Base-by-base conservation (phyloP, 1,140 invertebrate species). In the Telenomus remus region DNA sequence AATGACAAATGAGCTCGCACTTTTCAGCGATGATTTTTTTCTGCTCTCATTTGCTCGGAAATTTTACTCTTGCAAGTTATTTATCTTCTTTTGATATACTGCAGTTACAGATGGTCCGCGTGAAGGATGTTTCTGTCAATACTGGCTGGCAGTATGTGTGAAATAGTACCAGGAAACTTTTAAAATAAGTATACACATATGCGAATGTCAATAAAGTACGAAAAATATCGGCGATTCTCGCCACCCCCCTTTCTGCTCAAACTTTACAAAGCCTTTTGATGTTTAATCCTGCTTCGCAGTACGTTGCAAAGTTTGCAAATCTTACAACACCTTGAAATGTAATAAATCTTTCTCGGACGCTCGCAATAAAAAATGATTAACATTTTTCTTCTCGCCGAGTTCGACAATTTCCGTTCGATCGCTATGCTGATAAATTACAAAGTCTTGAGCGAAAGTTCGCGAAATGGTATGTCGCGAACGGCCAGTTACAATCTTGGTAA, bases 401-500 rank as follows among this genome's bases (percentile, higher is more conserved):
- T 27, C 19, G 1, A 27, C 19, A 6, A 6, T 27, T 27, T 1
- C 19, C 19, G 19, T 27, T 27, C 19, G 19, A 27, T 27, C 6
- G 5, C 7, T 16, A 44, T 35, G 43, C 16, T 19, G 34, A 69
- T 69, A 57, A 60, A 69, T 69, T 27, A 55, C 14, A 3, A 44
- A 42, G 48, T 61, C 56, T 69, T 49, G 55, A 48, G 34, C 16
- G 37, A 49, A 71, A 56, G 33, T 61, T 71, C 12, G 13, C 59
- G 33, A 10, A 57, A 39, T 11, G 47, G 34, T 27, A 57, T 57
- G 59, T 71, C 53, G 60, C 59, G 69, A 72, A 64, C 59, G 47
- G 6, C 15, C 15, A 39, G 60, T 43, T 53, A 72, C 68, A 60
- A 73, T 73, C 60, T 55, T 60, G n/a, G 60, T n/a, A 73, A 65